phyloP scores from a whole-genome alignment of 2,113 vertebrate species.

The Pitta sordida region DNA sequence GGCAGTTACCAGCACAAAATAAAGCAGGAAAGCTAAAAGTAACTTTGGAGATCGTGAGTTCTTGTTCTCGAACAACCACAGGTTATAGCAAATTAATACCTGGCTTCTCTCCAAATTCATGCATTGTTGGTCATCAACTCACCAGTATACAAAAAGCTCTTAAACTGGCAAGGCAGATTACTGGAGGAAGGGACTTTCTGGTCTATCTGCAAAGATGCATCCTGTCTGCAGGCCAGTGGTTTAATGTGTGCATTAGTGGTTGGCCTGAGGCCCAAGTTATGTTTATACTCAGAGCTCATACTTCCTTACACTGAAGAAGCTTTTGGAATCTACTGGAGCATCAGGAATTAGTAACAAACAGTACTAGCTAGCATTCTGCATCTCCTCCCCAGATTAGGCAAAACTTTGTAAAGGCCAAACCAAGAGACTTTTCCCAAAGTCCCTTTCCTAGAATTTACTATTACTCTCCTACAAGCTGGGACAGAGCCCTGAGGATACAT shows the following conservation, averaged over 20 bases:
- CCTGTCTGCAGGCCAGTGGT: not conserved
- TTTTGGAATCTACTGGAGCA: not conserved
- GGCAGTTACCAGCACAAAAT: not conserved
- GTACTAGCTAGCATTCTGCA: not conserved
- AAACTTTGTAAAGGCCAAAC: not conserved
- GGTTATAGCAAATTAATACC: not conserved
- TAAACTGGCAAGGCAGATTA: not conserved
- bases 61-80: not conserved
- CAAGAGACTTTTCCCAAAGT: not conserved
- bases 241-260: not conserved
- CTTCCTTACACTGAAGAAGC: not conserved
- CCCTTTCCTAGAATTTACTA: not conserved
- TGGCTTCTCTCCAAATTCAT: not conserved
- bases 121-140: not conserved
- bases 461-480: not conserved
- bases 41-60: not conserved
- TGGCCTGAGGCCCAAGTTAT: not conserved
- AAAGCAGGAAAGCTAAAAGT: not conserved
- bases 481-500: not conserved
- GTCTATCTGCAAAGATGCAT: not conserved
- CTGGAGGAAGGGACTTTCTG: not conserved
- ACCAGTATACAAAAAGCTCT: not conserved
- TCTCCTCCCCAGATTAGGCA: not conserved
- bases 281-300: not conserved
- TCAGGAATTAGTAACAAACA: not conserved